Conservation (phyloP, 2,797 vertebrate genomes). For the Luscinia luscinia region DNA sequence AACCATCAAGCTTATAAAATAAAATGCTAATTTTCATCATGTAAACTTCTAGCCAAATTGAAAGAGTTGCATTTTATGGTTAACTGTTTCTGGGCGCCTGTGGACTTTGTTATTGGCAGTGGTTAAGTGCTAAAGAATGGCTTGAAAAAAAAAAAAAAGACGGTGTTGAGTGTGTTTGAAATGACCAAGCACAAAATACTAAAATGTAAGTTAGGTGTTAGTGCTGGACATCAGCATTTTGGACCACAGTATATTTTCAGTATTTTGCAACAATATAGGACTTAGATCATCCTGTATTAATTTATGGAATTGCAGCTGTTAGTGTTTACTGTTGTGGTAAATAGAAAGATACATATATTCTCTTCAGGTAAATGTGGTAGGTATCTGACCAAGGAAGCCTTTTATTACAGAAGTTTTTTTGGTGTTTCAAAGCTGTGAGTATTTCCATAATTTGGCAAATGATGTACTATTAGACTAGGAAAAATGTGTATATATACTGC, state of each 20-base stretch:
- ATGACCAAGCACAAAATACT: neutral
- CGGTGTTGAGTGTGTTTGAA: neutral
- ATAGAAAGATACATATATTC: constrained; percentile 7
- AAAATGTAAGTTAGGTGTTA: neutral
- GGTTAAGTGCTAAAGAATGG: neutral
- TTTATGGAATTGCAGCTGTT: neutral
- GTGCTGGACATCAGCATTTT: neutral
- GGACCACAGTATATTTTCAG: neutral
- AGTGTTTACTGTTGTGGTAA: constrained; percentile 15
- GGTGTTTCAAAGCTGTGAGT: constrained; percentile 7
- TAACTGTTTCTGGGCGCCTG: neutral
- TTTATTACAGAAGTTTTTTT: neutral
- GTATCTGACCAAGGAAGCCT: constrained; percentile 11
- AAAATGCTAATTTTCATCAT: neutral
- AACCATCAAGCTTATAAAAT: neutral
- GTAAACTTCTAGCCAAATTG: neutral
- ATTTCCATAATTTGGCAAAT: constrained; percentile 13
- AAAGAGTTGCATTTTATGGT: neutral
- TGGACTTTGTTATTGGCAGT: neutral
- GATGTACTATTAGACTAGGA: constrained; percentile 7
- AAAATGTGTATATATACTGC: neutral
- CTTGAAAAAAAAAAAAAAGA: neutral
- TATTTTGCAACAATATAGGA: neutral
- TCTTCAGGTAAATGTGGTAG: neutral
- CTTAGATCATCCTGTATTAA: neutral